Evolutionary conservation across 2,797 vertebrate genomes (phyloP), one percentile per base, ranked within the genome.

Genomic region (Emydoidea blandingii): DNA sequence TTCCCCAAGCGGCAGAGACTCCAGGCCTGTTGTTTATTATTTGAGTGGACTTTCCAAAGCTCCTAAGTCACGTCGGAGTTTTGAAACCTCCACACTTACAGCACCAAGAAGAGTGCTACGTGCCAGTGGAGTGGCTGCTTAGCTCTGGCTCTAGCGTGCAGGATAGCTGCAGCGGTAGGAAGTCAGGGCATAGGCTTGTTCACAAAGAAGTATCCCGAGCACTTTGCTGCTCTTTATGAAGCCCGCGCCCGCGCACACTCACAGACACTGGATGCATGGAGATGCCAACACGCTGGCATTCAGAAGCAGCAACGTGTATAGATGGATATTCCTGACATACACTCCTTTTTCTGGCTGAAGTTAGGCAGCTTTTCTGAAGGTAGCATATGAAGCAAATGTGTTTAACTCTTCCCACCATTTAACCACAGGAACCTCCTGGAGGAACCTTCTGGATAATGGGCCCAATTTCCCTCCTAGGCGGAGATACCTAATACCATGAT

Each of bases 91-190:
- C 27, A 76, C 7, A 5, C 44, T 76, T 44, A 25, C 2, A 8
- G 3, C 1, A 1, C 1, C 34, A 54, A 65, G n/a, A 12, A 4
- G 0, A 0, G 83, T 15, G 25, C 12, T 76, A 14, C 7, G 41
- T 74, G 19, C 72, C 41, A 25, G 5, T 14, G 68, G 65, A 74
- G 19, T 12, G n/a, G 21, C 21, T 27, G 23, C 41, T 12, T 6
- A 29, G 41, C 12, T 50, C 52, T 52, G 83, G 44, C 65, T 47
- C 87, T 53, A 81, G 31, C 57, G n/a, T n/a, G 19, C 57, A 91
- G n/a, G 8, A 85, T 49, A 81, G 15, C 8, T 18, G 31, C 81
- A 94, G 62, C 56, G 72, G 0, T 0, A 79, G 87, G 92, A 79
- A 37, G 80, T 74, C 68, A 27, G 31, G 25, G 44, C 62, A 37